Base-by-base conservation (phyloP, 2,797 vertebrate genomes). In the Thaleichthys pacificus region DNA sequence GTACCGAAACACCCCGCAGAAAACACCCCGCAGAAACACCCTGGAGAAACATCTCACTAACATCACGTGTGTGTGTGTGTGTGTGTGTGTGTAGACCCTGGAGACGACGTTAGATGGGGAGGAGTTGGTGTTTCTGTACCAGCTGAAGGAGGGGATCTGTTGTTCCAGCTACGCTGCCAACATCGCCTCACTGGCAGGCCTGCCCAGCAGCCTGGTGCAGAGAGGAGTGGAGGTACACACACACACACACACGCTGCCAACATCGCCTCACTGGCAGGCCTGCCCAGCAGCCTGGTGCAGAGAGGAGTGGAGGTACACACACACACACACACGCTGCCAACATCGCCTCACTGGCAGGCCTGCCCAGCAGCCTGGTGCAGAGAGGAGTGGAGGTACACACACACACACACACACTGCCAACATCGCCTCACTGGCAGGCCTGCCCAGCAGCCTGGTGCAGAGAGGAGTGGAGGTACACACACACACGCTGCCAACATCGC, bases 51-150 rank as follows among this genome's bases (percentile, higher is more conserved):
- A 47, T 14, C 42, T 47, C 42, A 47, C 12, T 47, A 47, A 47
- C 42, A 42, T 42, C 8, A 9, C 74, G 68, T 81, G 19, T 77
- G 7, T 78, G 32, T 81, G 19, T 77, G 7, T 78, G 32, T 14
- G n/a, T 76, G 19, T 80, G 71, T 73, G 35, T 84, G 64, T 80
- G 57, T 80, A 96, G 96, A 97, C 93, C 49, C 91, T 99, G 79
- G 97, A 98, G 89, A 98, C 96, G n/a, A 95, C 95, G 62, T 90
- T 97, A 81, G 96, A 98, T 56, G 95, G 94, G 28, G 92, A 95
- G 3, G 96, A 98, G 74, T 82, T 99, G 84, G 92, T 98, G 80
- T 98, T 98, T 89, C 94, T 99, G 80, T 98, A 98, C 81, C 95
- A 97, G 86, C 88, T 99, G 81, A 97, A 94, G 74, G 93, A 96